phyloP scores from a whole-genome alignment of 2,797 vertebrate genomes.

The Gymnodraco acuticeps region DNA sequence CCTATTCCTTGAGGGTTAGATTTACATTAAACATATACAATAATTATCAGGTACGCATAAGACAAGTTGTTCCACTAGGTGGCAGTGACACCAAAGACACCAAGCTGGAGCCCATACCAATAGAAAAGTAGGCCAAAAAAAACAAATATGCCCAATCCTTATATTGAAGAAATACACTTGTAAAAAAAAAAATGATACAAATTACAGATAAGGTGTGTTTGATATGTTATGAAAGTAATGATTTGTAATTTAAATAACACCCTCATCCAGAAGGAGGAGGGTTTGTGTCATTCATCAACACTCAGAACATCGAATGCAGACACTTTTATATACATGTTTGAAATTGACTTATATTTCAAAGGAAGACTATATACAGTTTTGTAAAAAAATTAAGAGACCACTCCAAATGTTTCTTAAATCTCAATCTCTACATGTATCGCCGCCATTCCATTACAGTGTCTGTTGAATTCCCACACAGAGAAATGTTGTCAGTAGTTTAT shows the following conservation, averaged over 20 bases:
- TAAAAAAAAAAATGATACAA: too few relatives aligned
- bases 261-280: not conserved
- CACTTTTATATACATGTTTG: not conserved
- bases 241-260: not conserved
- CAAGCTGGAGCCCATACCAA: not conserved
- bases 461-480: too few relatives aligned
- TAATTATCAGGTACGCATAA: not conserved
- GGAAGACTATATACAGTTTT: not conserved
- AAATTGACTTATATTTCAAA: not conserved
- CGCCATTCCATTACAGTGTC: too few relatives aligned
- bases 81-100: conserved; percentile 42
- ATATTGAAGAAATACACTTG: not conserved
- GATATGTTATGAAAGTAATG: not conserved
- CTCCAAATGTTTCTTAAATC: too few relatives aligned
- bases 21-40: not conserved
- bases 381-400: too few relatives aligned
- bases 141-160: conserved; percentile 11
- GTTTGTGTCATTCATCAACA: not conserved
- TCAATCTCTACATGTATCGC: too few relatives aligned
- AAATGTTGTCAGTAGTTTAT: too few relatives aligned
- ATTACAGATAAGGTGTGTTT: not conserved
- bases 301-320: not conserved
- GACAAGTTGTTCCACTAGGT: conserved; percentile 60
- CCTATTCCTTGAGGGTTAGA: not conserved
- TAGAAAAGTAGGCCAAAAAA: conserved; percentile 21